Evolutionary conservation across 2,888 invertebrate genomes (phyloP), one percentile per base, ranked within the genome.

Genomic region (Cerceris ruficornis): DNA sequence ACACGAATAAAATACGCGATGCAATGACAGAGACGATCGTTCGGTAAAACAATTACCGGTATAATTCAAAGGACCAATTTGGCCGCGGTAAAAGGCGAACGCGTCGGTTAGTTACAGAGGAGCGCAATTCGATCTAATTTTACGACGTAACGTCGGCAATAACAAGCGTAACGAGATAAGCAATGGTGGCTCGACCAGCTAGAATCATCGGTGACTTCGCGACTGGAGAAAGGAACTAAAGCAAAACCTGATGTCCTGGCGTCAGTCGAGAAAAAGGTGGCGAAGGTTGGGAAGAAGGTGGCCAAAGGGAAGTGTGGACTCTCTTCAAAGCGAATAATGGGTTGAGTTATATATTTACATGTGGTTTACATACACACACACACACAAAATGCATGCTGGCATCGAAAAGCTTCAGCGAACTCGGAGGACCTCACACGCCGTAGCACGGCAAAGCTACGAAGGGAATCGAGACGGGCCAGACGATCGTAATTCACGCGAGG

Each of bases 401-500:
- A 78, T 61, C 69, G 74, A 46, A 58, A 67, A 73, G 75, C 61
- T 60, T 11, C 52, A 46, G 46, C 17, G 60, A 39, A 28, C 57
- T 65, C 70, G 50, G 66, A 52, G 68, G 88, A 88, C 84, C 88
- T 82, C 88, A 86, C 88, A 87, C 83, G 84, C 74, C 59, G 87
- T 50, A 50, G 60, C 13, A 28, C 7, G 46, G 54, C 55, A 41
- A 71, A 11, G 68, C 28, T 62, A 64, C 49, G 58, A 60, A 15
- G 62, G 67, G 78, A 70, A 81, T 77, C 77, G 61, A 49, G 60
- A 28, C n/a, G 61, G 57, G 49, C 57, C 82, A 79, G 86, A 87
- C 86, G 88, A 87, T 87, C 88, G 88, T 88, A 88, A 88, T 82
- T 88, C 88, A 84, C 76, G 74, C 75, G 77, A 67, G 81, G 74